Evolutionary conservation across 2,797 vertebrate species (phyloP), one percentile per base, ranked within the genome.

Genomic region (Apodemus agrarius): DNA sequence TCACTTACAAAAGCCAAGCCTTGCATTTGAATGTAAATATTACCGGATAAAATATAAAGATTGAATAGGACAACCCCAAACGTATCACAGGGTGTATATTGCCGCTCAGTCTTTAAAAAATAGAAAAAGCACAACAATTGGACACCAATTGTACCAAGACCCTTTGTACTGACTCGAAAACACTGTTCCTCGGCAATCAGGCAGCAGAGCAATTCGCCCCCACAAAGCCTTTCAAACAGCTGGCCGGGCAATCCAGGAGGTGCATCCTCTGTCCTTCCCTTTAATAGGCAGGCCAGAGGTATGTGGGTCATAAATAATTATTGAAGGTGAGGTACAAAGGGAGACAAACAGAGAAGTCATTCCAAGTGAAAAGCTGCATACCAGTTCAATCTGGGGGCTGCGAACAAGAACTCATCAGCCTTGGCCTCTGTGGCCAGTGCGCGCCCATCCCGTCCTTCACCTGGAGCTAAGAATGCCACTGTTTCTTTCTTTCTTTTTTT

Each of bases 181-280:
- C 90, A 95, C 90, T 67, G 88, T 91, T 97, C 89, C 69, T 95
- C 59, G 82, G 90, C 96, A 97, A 97, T 97, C 97, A 97, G 97
- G 95, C 74, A 97, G 89, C 80, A 97, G 96, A 94, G 90, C 96
- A 95, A 98, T 97, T 98, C 98, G 94, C 91, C 97, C 95, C 93
- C 95, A 95, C 84, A 97, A 98, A 98, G 79, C 97, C 83, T 97
- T 97, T 96, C 93, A 91, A 93, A 97, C 85, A 49, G n/a, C 74
- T 82, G 86, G 40, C 92, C 94, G 96, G 98, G 94, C 87, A 97
- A 98, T 98, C 97, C 59, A 92, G 88, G 72, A 98, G 90, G 74
- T 95, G 49, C 92, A 54, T 80, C 80, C 89, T 97, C 97, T 97
- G 37, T 86, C 83, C 72, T 96, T 97, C 90, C 96, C 96, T 83